Conservation (phyloP, 2,888 invertebrate species). For the Alentia gelatinosa region DNA sequence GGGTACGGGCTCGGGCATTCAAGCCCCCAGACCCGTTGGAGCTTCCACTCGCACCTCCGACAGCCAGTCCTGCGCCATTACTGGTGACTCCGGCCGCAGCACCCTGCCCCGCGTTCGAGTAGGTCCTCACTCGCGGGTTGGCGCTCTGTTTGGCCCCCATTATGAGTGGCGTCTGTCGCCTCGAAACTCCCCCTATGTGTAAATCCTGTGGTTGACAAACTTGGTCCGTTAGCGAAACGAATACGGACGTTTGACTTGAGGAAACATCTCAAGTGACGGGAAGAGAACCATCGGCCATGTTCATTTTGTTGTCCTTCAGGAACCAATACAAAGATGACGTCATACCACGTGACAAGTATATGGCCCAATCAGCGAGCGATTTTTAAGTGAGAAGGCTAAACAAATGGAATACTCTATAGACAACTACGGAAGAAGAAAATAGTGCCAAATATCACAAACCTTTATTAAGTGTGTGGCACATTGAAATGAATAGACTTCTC, state of each 20-base stretch:
- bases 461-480: too few species aligned
- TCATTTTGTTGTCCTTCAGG: slow-evolving; percentile 55
- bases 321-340: slow-evolving; percentile 59
- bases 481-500: too few species aligned
- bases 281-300: slow-evolving; percentile 47
- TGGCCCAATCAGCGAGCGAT: slow-evolving; percentile 39
- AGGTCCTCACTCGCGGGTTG: slow-evolving; percentile 73
- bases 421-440: too few species aligned
- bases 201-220: neutral
- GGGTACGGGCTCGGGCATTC: slow-evolving; percentile 71
- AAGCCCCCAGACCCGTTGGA: slow-evolving; percentile 64
- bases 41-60: slow-evolving; percentile 50
- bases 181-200: neutral
- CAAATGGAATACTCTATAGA: too few species aligned
- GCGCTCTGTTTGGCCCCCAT: slow-evolving; percentile 78
- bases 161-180: slow-evolving; percentile 55
- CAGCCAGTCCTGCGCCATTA: slow-evolving; percentile 46
- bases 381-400: too few species aligned
- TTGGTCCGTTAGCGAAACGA: neutral
- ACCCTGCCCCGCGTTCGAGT: slow-evolving; percentile 65
- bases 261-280: slow-evolving; percentile 6
- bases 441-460: too few species aligned
- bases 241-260: neutral
- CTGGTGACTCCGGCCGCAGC: slow-evolving; percentile 47
- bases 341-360: slow-evolving; percentile 29